Conservation (phyloP, 2,797 vertebrate species). For the Coilia nasus region DNA sequence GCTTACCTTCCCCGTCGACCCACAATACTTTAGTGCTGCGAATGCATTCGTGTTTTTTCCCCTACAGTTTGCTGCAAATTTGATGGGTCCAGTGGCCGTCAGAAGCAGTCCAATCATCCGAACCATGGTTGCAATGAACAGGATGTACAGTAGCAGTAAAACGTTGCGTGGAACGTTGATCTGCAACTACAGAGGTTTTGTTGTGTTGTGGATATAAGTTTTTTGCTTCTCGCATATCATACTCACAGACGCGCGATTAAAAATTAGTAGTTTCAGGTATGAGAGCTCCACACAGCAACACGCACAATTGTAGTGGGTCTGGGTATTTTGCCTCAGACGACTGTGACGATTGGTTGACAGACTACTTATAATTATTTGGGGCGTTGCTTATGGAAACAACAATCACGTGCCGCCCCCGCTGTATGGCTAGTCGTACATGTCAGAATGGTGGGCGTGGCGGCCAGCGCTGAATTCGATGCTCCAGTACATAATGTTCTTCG, state of each 20-base stretch:
- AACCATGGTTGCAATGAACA: background rate
- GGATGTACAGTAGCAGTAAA: background rate
- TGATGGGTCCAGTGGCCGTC: slow-evolving; percentile 43
- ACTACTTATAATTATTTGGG: background rate
- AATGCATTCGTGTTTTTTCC: slow-evolving; percentile 28
- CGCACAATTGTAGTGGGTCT: background rate
- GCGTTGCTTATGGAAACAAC: background rate
- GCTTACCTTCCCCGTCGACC: background rate
- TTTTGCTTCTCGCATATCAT: background rate
- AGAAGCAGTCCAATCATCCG: slow-evolving; percentile 57
- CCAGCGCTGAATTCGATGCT: background rate
- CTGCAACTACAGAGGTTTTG: background rate
- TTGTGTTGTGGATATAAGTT: background rate
- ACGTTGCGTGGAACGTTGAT: background rate
- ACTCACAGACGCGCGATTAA: background rate
- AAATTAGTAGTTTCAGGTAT: background rate
- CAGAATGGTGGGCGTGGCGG: background rate
- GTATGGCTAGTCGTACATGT: background rate
- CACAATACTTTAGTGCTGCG: slow-evolving; percentile 50
- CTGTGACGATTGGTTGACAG: background rate
- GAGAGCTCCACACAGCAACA: background rate
- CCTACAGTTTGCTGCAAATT: slow-evolving; percentile 55
- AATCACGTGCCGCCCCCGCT: background rate
- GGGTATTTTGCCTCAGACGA: background rate
- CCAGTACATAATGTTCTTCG: background rate